phyloP scores from a whole-genome alignment of 2,888 invertebrate genomes.

The Pardosa pseudoannulata region DNA sequence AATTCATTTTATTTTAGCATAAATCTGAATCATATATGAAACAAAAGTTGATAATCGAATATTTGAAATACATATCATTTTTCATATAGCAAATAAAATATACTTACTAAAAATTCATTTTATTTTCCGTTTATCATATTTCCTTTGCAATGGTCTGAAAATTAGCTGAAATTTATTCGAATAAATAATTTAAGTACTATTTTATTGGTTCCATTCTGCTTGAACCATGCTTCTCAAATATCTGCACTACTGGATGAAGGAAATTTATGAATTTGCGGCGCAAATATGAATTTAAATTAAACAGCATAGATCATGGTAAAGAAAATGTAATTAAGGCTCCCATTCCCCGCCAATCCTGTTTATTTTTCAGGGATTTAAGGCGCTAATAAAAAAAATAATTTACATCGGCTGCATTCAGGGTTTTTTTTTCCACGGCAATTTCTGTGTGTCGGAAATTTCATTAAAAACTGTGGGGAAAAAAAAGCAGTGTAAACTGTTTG shows the following conservation, averaged over 20 bases:
- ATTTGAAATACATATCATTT: no score
- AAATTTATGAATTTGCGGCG: constrained; percentile 41
- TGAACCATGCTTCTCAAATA: not conserved
- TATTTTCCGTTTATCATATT: no score
- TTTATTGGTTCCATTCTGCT: not conserved
- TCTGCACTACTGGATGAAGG: not conserved
- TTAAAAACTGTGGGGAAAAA: not conserved
- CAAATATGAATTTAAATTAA: constrained; percentile 43
- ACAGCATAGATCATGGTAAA: not conserved
- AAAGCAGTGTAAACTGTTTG: not conserved
- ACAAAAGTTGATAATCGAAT: no score
- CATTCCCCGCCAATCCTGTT: not conserved
- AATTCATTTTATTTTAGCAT: no score
- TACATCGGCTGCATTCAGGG: constrained; percentile 4
- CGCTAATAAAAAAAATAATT: constrained; percentile 26
- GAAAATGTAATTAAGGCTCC: constrained; percentile 49
- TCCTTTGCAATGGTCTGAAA: no score
- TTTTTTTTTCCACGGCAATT: not conserved
- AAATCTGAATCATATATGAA: no score
- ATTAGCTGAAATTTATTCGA: no score
- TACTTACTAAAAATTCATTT: no score
- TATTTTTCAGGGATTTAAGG: constrained; percentile 14
- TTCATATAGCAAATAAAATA: no score
- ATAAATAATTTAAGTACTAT: no score
- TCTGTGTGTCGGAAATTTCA: not conserved